Conservation (phyloP, 1,140 invertebrate species). For the Lasioglossum baleicum region DNA sequence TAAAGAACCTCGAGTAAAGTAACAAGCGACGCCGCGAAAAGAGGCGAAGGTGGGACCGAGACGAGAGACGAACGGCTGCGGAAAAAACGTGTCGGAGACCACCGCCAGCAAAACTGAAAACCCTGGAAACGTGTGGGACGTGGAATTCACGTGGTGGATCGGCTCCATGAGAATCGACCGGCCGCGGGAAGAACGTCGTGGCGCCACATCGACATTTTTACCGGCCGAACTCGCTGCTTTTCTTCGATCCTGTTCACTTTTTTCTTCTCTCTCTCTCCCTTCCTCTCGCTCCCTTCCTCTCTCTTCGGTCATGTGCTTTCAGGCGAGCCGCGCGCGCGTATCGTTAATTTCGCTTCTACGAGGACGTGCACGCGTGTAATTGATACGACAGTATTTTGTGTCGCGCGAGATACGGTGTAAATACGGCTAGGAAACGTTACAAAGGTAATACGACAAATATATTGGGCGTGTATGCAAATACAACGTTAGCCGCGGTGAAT, state of each 20-base stretch:
- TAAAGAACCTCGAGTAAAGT: constrained; percentile 68
- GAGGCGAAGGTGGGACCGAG: constrained; percentile 9
- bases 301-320: too few relatives aligned
- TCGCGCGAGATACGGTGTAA: constrained; percentile 37
- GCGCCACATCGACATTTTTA: constrained; percentile 60
- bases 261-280: too few relatives aligned
- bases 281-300: too few relatives aligned
- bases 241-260: background rate
- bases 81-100: constrained; percentile 48
- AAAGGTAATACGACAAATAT: constrained; percentile 33
- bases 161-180: constrained; percentile 54
- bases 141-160: constrained; percentile 46
- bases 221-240: background rate
- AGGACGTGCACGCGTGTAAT: constrained; percentile 24
- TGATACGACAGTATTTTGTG: constrained; percentile 30
- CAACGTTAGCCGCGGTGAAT: constrained; percentile 8
- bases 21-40: constrained; percentile 32
- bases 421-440: constrained; percentile 27
- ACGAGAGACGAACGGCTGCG: constrained; percentile 16
- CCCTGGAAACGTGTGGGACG: constrained; percentile 56
- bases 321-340: background rate
- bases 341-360: constrained; percentile 28
- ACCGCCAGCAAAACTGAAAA: constrained; percentile 61
- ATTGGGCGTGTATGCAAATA: constrained; percentile 41
- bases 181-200: constrained; percentile 48